A percentile compares a stretch with the other conserved stretches of the same genome.
These are phyloP conservation scores for Neomorphus geoffroyi DNA, from an alignment of 2,797 vertebrate genomes.

Conservation along the genomic window DNA sequence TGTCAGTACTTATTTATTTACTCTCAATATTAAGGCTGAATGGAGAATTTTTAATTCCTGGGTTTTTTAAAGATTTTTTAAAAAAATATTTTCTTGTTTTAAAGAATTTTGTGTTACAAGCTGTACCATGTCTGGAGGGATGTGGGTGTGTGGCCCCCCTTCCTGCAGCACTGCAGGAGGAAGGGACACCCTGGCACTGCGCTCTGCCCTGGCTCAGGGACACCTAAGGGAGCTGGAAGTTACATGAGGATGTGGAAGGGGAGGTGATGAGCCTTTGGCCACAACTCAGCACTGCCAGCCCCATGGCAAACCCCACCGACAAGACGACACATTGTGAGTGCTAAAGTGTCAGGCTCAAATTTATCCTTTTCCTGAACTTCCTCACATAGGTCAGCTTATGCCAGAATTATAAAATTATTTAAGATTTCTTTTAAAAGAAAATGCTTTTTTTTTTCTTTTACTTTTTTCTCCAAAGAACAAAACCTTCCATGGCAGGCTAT, in stretches of 20 bases:
- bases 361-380: not conserved
- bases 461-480: not conserved
- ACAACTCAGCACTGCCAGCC: not conserved
- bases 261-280: rapidly evolving
- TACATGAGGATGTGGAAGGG: rapidly evolving
- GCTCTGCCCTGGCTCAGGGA: not conserved
- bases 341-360: not conserved
- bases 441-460: not conserved
- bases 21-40: not conserved
- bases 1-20: not conserved
- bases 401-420: not conserved
- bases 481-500: constrained; percentile 69
- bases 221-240: too few species aligned
- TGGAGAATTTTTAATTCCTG: not conserved
- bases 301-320: rapidly evolving
- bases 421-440: not conserved
- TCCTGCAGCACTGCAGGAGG: rapidly evolving
- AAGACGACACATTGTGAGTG: rapidly evolving
- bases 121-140: not conserved
- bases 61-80: too few species aligned
- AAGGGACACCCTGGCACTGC: not conserved
- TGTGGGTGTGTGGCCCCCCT: rapidly evolving
- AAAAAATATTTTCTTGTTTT: not conserved
- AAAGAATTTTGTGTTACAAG: rapidly evolving
- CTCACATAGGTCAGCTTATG: not conserved